Evolutionary conservation across 2,797 vertebrate species (phyloP).

Genomic region (Onychomys arenicola): DNA sequence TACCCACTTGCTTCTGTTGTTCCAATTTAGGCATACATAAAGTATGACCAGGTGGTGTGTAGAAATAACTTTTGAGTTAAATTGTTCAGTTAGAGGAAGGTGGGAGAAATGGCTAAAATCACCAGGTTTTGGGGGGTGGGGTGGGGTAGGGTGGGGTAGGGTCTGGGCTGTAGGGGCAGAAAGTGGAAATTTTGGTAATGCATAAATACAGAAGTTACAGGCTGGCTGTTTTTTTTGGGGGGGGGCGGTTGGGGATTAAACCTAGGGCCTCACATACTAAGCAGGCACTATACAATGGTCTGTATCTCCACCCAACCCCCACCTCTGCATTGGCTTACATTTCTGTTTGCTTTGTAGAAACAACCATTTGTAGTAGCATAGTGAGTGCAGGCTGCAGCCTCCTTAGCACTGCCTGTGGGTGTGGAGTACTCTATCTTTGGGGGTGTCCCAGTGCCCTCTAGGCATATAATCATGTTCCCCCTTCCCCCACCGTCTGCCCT

Average conservation of each 20-base stretch:
- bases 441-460: neutral
- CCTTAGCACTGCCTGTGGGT: neutral
- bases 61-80: conserved; percentile 51
- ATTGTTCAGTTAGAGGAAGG: conserved; percentile 48
- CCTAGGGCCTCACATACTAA: neutral
- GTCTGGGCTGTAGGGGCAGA: conserved; percentile 8
- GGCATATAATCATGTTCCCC: neutral
- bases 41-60: conserved; percentile 64
- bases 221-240: neutral
- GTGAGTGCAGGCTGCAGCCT: neutral
- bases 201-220: conserved; percentile 1
- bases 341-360: neutral
- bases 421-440: neutral
- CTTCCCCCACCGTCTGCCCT: neutral
- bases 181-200: conserved; percentile 17
- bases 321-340: conserved; percentile 26
- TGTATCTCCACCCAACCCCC: neutral
- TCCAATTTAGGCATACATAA: conserved; percentile 71
- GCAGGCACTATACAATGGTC: neutral
- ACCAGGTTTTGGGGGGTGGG: neutral
- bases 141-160: neutral
- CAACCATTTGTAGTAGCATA: neutral
- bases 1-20: conserved; percentile 42
- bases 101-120: conserved; percentile 9
- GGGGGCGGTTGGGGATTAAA: neutral